Conservation (phyloP, 2,113 vertebrate genomes). For the Cyanocitta stelleri region DNA sequence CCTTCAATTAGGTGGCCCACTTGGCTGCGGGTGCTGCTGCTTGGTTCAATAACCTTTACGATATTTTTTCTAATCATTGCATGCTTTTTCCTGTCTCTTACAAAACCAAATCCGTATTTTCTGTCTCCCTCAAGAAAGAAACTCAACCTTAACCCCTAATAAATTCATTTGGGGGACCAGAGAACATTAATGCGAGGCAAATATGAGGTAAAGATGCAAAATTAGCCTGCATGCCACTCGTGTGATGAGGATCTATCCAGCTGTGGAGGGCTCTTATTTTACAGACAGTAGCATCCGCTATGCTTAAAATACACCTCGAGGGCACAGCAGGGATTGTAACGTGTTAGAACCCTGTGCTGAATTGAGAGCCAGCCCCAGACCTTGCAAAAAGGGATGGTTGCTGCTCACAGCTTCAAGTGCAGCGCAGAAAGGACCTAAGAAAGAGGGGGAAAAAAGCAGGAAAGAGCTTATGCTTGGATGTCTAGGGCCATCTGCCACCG, state of each 20-base stretch:
- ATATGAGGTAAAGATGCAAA: not conserved
- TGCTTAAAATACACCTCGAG: not conserved
- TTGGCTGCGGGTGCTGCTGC: not conserved
- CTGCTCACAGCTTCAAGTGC: constrained; percentile 14
- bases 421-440: not conserved
- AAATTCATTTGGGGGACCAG: not conserved
- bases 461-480: constrained; percentile 56
- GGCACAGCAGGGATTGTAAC: not conserved
- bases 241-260: not conserved
- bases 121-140: not conserved
- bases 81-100: not conserved
- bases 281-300: not conserved
- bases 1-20: not conserved
- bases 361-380: not conserved
- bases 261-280: not conserved
- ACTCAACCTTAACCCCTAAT: not conserved
- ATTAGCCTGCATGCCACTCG: not conserved
- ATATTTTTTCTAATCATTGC: not conserved
- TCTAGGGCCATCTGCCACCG: constrained; percentile 68
- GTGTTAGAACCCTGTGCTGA: not conserved
- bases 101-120: not conserved
- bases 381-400: not conserved
- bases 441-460: constrained; percentile 29
- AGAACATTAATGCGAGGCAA: not conserved
- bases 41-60: not conserved